Conservation (phyloP, 2,888 invertebrate species). For the Macrosiphum euphorbiae region DNA sequence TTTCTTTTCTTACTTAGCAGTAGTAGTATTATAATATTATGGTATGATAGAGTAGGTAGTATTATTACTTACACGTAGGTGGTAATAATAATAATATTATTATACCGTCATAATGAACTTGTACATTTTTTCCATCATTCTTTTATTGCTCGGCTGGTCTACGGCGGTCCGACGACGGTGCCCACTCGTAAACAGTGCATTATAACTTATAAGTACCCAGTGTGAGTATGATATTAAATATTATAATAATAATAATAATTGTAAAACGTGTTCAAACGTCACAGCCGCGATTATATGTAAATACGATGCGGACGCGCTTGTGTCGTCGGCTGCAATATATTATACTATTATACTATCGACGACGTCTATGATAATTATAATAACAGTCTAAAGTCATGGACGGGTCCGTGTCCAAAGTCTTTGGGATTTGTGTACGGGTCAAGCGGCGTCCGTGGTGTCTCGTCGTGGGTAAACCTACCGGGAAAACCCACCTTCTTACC, state of each 20-base stretch:
- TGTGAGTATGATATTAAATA: not conserved
- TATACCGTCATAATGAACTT: not conserved
- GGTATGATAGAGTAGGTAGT: not conserved
- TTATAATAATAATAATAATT: not conserved
- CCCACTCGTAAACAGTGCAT: not conserved
- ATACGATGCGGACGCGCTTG: not conserved
- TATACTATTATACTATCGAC: not conserved
- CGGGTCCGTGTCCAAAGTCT: not conserved
- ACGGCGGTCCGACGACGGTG: not conserved
- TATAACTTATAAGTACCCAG: not conserved
- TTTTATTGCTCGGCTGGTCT: not conserved
- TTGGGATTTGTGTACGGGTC: not conserved
- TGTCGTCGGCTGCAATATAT: not conserved
- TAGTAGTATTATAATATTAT: not conserved
- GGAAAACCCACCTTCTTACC: not conserved
- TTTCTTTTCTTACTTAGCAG: not conserved
- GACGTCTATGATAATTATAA: not conserved
- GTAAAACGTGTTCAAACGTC: slow-evolving; percentile 18
- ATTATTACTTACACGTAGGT: not conserved
- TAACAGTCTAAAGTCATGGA: not conserved
- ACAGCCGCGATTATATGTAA: not conserved
- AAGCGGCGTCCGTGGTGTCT: not conserved
- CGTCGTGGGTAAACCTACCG: not conserved
- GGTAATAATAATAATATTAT: not conserved
- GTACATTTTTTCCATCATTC: not conserved